These are phyloP conservation scores for Meteorus colon DNA, from an alignment of 2,888 invertebrate genomes.

Conservation along the genomic window DNA sequence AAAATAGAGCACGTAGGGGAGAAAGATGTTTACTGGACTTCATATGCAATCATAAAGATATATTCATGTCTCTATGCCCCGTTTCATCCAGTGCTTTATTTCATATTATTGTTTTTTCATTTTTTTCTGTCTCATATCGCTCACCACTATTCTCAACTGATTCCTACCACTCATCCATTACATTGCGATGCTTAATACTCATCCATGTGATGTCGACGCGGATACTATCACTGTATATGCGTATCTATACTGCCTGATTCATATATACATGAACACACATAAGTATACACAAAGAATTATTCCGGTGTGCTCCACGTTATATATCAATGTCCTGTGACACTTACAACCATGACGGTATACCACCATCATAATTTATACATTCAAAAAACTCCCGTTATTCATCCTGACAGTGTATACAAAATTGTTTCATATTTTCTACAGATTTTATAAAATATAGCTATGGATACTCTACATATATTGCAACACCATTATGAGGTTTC, in stretches of 20 bases:
- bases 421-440: constrained; percentile 26
- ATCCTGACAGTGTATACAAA: constrained; percentile 29
- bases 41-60: no score
- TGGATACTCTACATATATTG: not conserved
- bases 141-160: constrained; percentile 19
- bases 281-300: constrained; percentile 4
- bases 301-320: constrained; percentile 17
- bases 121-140: constrained; percentile 22
- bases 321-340: constrained; percentile 30
- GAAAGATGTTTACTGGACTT: no score
- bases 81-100: no score
- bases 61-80: no score
- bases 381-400: constrained; percentile 35
- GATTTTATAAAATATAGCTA: constrained; percentile 10
- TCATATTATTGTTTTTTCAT: not conserved
- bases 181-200: constrained; percentile 22
- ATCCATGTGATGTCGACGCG: constrained; percentile 2
- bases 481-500: no score
- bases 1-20: no score
- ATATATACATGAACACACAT: not conserved
- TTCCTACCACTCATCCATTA: not conserved
- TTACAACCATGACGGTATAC: constrained; percentile 37
- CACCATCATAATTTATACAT: constrained; percentile 36
- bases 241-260: not conserved
- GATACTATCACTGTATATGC: not conserved